Evolutionary conservation across 2,888 invertebrate genomes (phyloP).

Genomic region (Aleiodes leptofemur): DNA sequence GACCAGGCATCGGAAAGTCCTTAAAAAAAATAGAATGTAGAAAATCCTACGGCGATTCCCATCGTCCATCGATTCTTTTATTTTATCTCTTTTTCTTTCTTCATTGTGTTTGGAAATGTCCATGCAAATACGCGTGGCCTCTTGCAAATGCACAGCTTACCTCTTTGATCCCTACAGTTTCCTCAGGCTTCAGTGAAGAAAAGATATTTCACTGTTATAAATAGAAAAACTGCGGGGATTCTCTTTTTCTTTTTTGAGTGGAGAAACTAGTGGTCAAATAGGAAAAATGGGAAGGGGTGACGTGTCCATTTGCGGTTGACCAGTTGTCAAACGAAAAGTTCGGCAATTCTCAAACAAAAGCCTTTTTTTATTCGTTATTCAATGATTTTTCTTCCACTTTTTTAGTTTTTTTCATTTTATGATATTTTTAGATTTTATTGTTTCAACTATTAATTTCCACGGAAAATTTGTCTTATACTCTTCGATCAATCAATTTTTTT

Average conservation of each 20-base stretch:
- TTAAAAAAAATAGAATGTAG: constrained; percentile 49
- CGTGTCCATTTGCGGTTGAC: constrained; percentile 75
- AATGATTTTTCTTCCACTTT: not conserved
- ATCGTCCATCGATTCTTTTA: constrained; percentile 38
- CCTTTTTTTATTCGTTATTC: too few species aligned
- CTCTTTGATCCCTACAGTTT: constrained; percentile 65
- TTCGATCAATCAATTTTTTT: too few species aligned
- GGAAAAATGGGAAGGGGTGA: constrained; percentile 72
- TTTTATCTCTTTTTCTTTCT: constrained; percentile 9
- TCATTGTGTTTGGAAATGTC: constrained; percentile 34
- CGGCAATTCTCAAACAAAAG: constrained; percentile 19
- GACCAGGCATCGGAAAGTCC: constrained; percentile 44
- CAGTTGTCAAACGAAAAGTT: constrained; percentile 63
- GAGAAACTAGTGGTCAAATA: constrained; percentile 62
- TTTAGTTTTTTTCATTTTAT: too few species aligned
- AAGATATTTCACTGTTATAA: constrained; percentile 51
- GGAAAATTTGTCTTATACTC: too few species aligned
- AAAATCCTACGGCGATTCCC: constrained; percentile 35
- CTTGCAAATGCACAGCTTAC: constrained; percentile 63
- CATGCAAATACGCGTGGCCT: constrained; percentile 61
- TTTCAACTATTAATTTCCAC: too few species aligned
- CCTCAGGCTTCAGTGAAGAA: constrained; percentile 22
- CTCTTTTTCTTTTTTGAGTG: constrained; percentile 31
- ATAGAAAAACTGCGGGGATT: constrained; percentile 55
- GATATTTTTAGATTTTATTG: too few species aligned